Percentiles rank a stretch among this genome's conserved stretches.
phyloP scores from a whole-genome alignment of 2,888 invertebrate genomes.

The Steromphala cineraria region DNA sequence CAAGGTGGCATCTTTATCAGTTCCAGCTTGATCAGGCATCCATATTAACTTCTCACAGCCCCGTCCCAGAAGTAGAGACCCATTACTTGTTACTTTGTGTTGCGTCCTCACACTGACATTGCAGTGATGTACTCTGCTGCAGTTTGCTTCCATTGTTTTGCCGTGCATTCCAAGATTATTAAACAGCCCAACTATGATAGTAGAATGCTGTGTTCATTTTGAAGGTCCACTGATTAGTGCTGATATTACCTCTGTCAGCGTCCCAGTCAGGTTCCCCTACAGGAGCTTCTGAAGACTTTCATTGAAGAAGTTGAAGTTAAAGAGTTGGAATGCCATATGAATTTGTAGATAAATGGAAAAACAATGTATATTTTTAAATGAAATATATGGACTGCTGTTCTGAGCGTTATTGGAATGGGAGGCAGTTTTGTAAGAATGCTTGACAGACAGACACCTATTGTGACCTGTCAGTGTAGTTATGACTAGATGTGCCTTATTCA shows the following conservation, averaged over 20 bases:
- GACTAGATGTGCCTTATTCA: not conserved
- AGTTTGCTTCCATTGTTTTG: conserved; percentile 19
- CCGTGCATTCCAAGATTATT: conserved; percentile 22
- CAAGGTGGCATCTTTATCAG: not conserved
- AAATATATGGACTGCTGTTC: not conserved
- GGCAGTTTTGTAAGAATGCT: too few species aligned
- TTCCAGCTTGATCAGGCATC: not conserved
- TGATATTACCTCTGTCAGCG: not conserved
- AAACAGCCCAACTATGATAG: not conserved
- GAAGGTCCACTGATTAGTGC: conserved; percentile 1
- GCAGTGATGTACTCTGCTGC: conserved; percentile 9
- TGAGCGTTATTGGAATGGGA: too few species aligned
- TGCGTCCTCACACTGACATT: conserved; percentile 16
- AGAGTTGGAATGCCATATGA: not conserved
- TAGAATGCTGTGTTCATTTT: conserved; percentile 10
- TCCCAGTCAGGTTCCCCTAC: not conserved
- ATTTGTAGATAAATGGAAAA: not conserved
- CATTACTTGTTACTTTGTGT: conserved; percentile 17
- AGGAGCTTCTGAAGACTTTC: too few species aligned
- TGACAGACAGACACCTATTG: not conserved
- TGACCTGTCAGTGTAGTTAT: not conserved
- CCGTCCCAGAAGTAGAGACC: not conserved
- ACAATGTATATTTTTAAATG: not conserved
- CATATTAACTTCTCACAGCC: not conserved
- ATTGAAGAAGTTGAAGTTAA: too few species aligned